phyloP scores from a whole-genome alignment of 1,140 invertebrate genomes.

The Rhopalosiphum maidis region DNA sequence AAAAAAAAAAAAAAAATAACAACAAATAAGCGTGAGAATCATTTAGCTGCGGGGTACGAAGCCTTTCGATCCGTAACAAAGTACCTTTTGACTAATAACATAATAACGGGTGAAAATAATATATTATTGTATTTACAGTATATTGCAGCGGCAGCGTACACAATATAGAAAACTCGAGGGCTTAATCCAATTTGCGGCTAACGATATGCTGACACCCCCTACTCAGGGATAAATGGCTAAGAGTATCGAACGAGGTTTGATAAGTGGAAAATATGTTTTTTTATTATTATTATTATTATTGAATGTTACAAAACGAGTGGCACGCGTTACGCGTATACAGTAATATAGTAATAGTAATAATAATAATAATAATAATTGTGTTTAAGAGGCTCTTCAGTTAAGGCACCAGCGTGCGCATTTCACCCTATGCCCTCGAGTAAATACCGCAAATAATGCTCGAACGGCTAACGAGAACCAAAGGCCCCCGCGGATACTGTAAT shows the following conservation, averaged over 20 bases:
- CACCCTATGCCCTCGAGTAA: not conserved
- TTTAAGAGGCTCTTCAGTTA: conserved; percentile 46
- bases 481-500: conserved; percentile 12
- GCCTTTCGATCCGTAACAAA: conserved; percentile 35
- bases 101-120: conserved; percentile 45
- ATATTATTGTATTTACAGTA: not conserved
- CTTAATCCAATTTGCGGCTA: conserved; percentile 47
- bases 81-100: conserved; percentile 49
- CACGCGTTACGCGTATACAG: conserved; percentile 15
- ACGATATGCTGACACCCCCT: conserved; percentile 31
- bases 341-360: too few species aligned
- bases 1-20: not conserved
- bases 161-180: conserved; percentile 22
- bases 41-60: conserved; percentile 16
- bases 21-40: conserved; percentile 42
- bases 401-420: not conserved
- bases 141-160: not conserved
- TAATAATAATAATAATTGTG: conserved; percentile 5
- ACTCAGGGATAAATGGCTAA: not conserved
- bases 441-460: not conserved
- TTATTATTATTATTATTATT: conserved; percentile 22
- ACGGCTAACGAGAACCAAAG: conserved; percentile 16
- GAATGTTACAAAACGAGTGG: conserved; percentile 52
- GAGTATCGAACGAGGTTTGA: not conserved
- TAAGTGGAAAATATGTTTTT: conserved; percentile 55